Evolutionary conservation across 1,140 invertebrate species (phyloP), one percentile per base, ranked within the genome.

Genomic region (Euura lappo): DNA sequence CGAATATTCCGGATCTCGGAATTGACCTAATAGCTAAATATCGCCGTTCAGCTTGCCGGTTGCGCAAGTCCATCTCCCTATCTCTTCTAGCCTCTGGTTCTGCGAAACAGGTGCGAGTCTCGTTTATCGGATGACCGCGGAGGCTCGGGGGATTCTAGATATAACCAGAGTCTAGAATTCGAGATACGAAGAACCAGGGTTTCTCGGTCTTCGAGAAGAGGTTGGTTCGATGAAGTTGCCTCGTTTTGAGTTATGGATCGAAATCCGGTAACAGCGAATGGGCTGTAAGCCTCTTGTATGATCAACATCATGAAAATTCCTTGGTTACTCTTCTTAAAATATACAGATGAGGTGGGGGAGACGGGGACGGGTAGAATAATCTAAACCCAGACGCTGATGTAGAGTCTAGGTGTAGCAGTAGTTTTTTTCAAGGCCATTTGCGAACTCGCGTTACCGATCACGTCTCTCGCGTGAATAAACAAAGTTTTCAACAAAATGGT

Each of bases 301-400:
- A 79, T 80, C 77, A 81, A 80, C 81, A 81, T 80, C 80, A 82
- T 83, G 79, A 82, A 84, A 85, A 85, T 84, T 84, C 79, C 79
- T 65, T 76, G 69, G 28, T 28, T 28, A 28, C 28, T 28, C 28
- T 72, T 81, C 79, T 79, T 67, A 83, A 84, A 85, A 84, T 85
- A 84, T 81, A 84, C 83, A 81, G 69, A 60, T 28, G 28, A 60
- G 72, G 28, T 28, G 28, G 28, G 28, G 1, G 28, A 28, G 28
- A 28, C 28, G 28, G 28, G 28, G 28, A 28, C 28, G 70, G 71
- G 71, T 77, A 77, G 74, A 77, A 79, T 75, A 78, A 79, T 80
- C 75, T 78, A 78, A 79, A 77, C 79, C 72, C 68, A 71, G 64
- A 44, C 47, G 74, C 71, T 28, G 28, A 28, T 28, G 28, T 28